Evolutionary conservation across 1,140 invertebrate genomes (phyloP).

Genomic region (Atta cephalotes): DNA sequence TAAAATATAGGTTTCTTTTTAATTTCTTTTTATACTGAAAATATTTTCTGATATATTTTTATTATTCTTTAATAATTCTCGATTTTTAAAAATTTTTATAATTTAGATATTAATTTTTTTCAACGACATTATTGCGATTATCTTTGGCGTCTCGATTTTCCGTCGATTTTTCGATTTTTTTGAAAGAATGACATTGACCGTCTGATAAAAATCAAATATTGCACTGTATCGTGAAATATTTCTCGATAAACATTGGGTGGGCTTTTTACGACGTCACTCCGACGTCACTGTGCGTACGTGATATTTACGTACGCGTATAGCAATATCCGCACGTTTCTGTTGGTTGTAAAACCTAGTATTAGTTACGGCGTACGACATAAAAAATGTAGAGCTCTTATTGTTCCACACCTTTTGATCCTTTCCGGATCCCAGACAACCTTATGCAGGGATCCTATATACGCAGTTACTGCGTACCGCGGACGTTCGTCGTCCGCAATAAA

Average conservation of each 20-base stretch:
- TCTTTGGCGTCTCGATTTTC: not conserved
- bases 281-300: not conserved
- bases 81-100: not conserved
- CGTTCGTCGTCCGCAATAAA: conserved; percentile 11
- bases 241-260: conserved; percentile 34
- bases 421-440: conserved; percentile 4
- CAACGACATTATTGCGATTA: too few species aligned
- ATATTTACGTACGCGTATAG: conserved; percentile 12
- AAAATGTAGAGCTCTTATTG: conserved; percentile 74
- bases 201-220: not conserved
- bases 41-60: not conserved
- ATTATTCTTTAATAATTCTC: not conserved
- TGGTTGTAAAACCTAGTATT: conserved; percentile 71
- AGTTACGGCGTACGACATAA: conserved; percentile 73
- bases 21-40: not conserved
- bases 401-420: conserved; percentile 33
- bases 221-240: conserved; percentile 54
- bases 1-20: not conserved
- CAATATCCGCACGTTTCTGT: conserved; percentile 39
- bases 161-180: not conserved
- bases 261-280: conserved; percentile 7
- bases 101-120: not conserved
- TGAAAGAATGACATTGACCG: not conserved
- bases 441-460: conserved; percentile 53
- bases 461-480: conserved; percentile 52